A percentile compares a stretch with the other conserved stretches of the same genome.
Evolutionary conservation across 2,888 invertebrate genomes (phyloP).

Genomic region (Drosophila helvetica): DNA sequence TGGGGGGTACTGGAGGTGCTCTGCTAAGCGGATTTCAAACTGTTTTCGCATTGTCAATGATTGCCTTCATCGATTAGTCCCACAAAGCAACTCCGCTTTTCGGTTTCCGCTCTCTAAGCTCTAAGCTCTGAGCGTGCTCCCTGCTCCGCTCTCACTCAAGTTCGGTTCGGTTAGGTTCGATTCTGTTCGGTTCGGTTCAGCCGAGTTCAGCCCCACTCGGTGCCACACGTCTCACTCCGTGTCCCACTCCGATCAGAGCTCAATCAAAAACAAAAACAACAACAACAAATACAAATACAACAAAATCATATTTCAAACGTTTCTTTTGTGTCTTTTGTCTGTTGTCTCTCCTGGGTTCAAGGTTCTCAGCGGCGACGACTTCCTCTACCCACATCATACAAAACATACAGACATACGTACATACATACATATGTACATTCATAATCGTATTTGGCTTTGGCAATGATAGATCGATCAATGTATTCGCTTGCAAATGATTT

Average conservation of each 20-base stretch:
- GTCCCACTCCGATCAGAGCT: slow-evolving; percentile 8
- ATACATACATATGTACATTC: neutral
- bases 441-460: slow-evolving; percentile 47
- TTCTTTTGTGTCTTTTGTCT: slow-evolving; percentile 40
- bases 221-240: neutral
- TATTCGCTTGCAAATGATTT: slow-evolving; percentile 63
- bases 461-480: slow-evolving; percentile 65
- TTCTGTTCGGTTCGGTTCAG: neutral
- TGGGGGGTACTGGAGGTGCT: slow-evolving; percentile 1
- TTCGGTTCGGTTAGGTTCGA: too few species aligned
- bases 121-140: neutral
- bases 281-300: too few species aligned
- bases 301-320: slow-evolving; percentile 60
- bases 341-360: slow-evolving; percentile 55
- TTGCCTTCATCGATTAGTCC: slow-evolving; percentile 36
- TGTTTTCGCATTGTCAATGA: slow-evolving; percentile 27
- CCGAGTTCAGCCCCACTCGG: neutral
- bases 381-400: slow-evolving; percentile 47
- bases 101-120: neutral
- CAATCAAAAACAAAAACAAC: slow-evolving; percentile 42
- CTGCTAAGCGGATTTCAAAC: slow-evolving; percentile 49
- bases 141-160: too few species aligned
- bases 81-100: slow-evolving; percentile 5
- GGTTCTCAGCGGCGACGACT: slow-evolving; percentile 67
- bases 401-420: neutral